These are phyloP conservation scores for Irena cyanogastra DNA, from an alignment of 2,113 vertebrate species.

Conservation along the genomic window DNA sequence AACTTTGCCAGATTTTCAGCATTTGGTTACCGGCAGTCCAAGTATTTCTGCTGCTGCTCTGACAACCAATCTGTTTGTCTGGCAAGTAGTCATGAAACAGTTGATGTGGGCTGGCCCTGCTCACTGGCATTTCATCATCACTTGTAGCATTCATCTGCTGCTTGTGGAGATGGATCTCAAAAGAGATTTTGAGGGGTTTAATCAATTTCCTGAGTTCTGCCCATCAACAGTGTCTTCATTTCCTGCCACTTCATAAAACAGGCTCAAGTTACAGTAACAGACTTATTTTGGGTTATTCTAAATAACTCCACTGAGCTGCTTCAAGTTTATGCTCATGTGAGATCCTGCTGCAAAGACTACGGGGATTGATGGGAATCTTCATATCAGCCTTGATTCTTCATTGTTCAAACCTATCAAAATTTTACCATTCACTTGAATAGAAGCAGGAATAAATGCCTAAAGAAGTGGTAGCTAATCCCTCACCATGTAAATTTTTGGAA, in stretches of 20 bases:
- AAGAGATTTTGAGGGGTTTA: constrained; percentile 3
- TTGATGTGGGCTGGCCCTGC: neutral
- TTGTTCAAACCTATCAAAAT: neutral
- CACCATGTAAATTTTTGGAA: neutral
- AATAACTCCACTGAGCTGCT: neutral
- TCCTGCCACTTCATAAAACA: constrained; percentile 32
- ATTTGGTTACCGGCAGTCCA: neutral
- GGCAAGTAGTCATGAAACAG: neutral
- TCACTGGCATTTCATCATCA: neutral
- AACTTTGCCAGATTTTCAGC: neutral
- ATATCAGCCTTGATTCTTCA: neutral
- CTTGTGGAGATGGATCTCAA: neutral
- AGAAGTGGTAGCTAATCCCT: neutral
- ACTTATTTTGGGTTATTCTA: neutral
- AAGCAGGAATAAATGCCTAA: neutral
- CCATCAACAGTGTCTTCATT: constrained; percentile 32
- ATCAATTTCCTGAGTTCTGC: constrained; percentile 13
- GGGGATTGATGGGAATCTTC: neutral
- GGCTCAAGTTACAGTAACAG: neutral
- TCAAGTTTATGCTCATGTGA: neutral
- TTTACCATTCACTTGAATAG: neutral
- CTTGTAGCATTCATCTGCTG: neutral
- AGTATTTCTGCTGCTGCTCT: neutral
- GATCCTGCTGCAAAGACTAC: neutral
- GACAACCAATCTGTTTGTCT: neutral